A percentile compares a stretch with the other conserved stretches of the same genome.
phyloP scores from a whole-genome alignment of 1,140 invertebrate species.

The Adelges cooleyi region DNA sequence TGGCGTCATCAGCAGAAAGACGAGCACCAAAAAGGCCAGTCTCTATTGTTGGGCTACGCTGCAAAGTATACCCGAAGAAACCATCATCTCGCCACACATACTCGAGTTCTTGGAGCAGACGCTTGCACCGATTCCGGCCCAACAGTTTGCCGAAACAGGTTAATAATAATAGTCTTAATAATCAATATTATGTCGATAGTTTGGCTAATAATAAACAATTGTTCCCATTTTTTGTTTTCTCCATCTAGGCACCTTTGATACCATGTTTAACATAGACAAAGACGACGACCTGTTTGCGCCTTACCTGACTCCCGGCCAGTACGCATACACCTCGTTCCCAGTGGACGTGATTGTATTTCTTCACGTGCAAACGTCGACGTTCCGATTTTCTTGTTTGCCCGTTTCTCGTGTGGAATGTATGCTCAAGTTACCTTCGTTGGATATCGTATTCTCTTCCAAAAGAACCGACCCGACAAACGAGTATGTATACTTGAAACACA shows the following conservation, averaged over 20 bases:
- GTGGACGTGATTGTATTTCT: constrained; percentile 98
- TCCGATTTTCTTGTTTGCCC: constrained; percentile 89
- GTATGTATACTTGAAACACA: constrained; percentile 8
- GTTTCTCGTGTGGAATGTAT: constrained; percentile 93
- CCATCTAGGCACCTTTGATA: constrained; percentile 33
- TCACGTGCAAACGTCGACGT: constrained; percentile 92
- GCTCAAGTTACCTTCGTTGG: constrained; percentile 86
- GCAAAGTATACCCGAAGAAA: constrained; percentile 91
- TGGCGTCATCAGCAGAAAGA: constrained; percentile 30
- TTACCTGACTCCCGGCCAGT: constrained; percentile 52
- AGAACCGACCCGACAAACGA: constrained; percentile 48
- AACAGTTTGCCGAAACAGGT: constrained; percentile 25
- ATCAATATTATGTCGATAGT: background rate
- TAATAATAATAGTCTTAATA: background rate
- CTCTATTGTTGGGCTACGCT: constrained; percentile 91
- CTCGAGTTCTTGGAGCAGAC: constrained; percentile 90
- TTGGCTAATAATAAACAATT: no score
- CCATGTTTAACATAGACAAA: constrained; percentile 36
- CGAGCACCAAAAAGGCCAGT: constrained; percentile 70
- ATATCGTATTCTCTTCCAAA: constrained; percentile 72
- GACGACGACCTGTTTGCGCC: constrained; percentile 38
- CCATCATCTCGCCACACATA: constrained; percentile 87
- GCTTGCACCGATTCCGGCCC: constrained; percentile 71
- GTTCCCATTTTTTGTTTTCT: background rate
- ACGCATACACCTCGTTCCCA: constrained; percentile 86